Evolutionary conservation across 1,140 invertebrate genomes (phyloP).

Genomic region (Drosophila hydei): DNA sequence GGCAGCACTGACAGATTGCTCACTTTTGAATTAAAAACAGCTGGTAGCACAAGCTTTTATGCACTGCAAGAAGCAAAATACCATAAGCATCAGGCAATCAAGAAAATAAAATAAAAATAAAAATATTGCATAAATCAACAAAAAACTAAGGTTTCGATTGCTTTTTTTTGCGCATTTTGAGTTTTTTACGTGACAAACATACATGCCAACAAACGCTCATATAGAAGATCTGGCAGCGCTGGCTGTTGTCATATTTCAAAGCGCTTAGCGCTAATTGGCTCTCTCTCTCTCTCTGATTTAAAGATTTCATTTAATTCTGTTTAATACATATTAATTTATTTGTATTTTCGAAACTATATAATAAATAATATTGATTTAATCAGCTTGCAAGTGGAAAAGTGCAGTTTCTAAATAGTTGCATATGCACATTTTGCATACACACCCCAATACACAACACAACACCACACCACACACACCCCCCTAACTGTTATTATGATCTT

Average conservation of each 20-base stretch:
- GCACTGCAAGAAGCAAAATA: no score
- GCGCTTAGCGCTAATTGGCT: no score
- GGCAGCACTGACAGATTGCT: not conserved
- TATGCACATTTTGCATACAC: slow-evolving; percentile 20
- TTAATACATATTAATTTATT: slow-evolving; percentile 28
- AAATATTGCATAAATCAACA: no score
- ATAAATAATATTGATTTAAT: slow-evolving; percentile 69
- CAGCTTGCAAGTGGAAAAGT: slow-evolving; percentile 38
- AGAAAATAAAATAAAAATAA: no score
- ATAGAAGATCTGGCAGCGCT: no score
- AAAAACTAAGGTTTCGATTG: no score
- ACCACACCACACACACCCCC: slow-evolving; percentile 12
- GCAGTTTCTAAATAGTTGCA: slow-evolving; percentile 25
- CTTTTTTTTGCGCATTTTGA: no score
- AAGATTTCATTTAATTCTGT: not conserved
- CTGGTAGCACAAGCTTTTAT: not conserved
- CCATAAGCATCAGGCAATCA: no score
- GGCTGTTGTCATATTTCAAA: no score
- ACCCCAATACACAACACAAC: slow-evolving; percentile 17
- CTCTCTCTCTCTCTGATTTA: not conserved
- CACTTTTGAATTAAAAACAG: not conserved
- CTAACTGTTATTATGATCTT: not conserved
- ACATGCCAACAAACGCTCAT: no score
- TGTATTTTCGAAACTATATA: slow-evolving; percentile 68
- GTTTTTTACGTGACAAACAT: no score